These are phyloP conservation scores for Chrysolina haemoptera DNA, from an alignment of 2,888 invertebrate species.

Conservation along the genomic window DNA sequence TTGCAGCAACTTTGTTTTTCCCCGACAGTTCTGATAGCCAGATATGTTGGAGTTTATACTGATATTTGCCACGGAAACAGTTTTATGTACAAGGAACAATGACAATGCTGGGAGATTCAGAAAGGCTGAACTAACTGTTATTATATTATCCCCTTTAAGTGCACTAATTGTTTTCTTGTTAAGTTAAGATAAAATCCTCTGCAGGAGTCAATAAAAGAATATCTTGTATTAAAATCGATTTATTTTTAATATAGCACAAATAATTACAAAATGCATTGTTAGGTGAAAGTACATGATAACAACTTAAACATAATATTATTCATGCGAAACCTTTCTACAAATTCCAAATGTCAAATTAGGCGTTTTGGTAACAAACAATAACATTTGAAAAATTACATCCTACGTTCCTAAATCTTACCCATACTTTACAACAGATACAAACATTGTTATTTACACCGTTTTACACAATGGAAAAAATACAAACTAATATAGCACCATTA, in stretches of 20 bases:
- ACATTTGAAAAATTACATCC: slow-evolving; percentile 30
- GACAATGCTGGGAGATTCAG: too few relatives aligned
- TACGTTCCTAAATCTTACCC: slow-evolving; percentile 52
- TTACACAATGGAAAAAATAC: slow-evolving; percentile 53
- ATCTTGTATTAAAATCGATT: slow-evolving; percentile 51
- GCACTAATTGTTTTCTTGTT: too few relatives aligned
- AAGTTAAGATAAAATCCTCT: too few relatives aligned
- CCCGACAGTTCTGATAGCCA: too few relatives aligned
- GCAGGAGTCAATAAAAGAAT: not conserved
- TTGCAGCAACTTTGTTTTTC: too few relatives aligned
- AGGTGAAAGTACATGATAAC: slow-evolving; percentile 45
- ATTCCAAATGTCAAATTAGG: slow-evolving; percentile 51
- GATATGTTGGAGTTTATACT: too few relatives aligned
- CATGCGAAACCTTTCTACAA: slow-evolving; percentile 47
- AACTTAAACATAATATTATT: slow-evolving; percentile 36
- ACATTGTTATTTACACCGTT: slow-evolving; percentile 60
- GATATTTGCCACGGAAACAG: too few relatives aligned
- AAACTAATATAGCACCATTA: slow-evolving; percentile 61
- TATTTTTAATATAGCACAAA: slow-evolving; percentile 63
- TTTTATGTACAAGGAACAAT: too few relatives aligned
- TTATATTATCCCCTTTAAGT: too few relatives aligned
- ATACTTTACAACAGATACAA: slow-evolving; percentile 54
- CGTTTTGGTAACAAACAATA: slow-evolving; percentile 51
- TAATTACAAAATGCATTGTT: slow-evolving; percentile 60
- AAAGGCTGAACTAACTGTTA: too few relatives aligned